Percentiles rank a stretch among this genome's conserved stretches.
These are phyloP conservation scores for Chromis chromis DNA, from an alignment of 2,797 vertebrate species.

Conservation along the genomic window DNA sequence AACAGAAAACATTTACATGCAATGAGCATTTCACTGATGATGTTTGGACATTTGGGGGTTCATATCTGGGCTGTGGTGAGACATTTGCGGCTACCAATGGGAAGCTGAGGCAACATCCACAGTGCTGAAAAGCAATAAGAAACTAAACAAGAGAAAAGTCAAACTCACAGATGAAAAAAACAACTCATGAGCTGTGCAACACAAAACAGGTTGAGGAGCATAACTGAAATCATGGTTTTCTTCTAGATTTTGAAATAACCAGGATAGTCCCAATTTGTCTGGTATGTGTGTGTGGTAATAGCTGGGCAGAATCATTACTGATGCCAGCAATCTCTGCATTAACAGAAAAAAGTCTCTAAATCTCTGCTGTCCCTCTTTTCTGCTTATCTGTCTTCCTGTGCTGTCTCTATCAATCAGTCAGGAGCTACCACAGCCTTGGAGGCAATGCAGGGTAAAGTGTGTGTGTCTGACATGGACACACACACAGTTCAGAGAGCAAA, in stretches of 20 bases:
- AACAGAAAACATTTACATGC: slow-evolving; percentile 1
- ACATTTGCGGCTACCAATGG: neutral
- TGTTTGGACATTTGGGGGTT: slow-evolving; percentile 10
- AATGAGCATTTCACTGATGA: neutral
- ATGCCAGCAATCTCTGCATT: neutral
- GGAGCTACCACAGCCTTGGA: slow-evolving; percentile 27
- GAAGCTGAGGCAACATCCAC: neutral
- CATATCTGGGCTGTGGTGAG: neutral
- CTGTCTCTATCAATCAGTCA: slow-evolving; percentile 35
- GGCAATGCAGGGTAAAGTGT: slow-evolving; percentile 4
- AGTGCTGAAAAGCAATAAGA: neutral
- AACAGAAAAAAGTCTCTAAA: neutral
- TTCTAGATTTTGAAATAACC: neutral
- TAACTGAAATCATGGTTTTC: neutral
- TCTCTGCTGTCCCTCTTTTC: slow-evolving; percentile 26
- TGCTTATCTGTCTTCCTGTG: slow-evolving; percentile 13
- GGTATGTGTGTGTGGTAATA: neutral
- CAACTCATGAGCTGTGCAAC: neutral
- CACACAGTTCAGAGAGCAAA: neutral
- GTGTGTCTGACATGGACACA: neutral
- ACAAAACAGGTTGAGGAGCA: neutral
- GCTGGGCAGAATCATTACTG: neutral
- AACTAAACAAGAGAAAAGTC: neutral
- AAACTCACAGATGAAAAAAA: no score
- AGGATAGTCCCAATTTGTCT: neutral